A percentile compares a stretch with the other conserved stretches of the same genome.
phyloP scores from a whole-genome alignment of 1,140 invertebrate species.

The Drosophila watanabei region DNA sequence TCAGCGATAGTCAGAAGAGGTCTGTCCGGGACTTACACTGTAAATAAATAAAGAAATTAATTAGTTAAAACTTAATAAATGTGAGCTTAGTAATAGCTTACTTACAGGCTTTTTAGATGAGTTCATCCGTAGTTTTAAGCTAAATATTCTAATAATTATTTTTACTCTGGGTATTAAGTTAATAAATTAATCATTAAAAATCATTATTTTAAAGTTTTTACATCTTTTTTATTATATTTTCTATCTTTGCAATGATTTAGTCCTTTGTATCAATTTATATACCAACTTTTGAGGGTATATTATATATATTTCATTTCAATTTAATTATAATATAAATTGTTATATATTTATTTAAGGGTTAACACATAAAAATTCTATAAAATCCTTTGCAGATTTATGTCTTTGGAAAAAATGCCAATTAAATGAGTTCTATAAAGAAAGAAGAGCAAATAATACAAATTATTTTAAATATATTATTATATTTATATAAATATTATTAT shows the following conservation, averaged over 20 bases:
- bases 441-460: neutral
- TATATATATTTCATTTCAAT: neutral
- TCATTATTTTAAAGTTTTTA: neutral
- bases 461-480: neutral
- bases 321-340: neutral
- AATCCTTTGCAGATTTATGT: neutral
- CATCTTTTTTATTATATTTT: neutral
- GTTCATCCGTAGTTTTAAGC: neutral
- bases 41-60: neutral
- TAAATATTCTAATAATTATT: neutral
- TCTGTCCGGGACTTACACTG: neutral
- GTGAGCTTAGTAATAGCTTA: neutral
- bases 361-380: neutral
- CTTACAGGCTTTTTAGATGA: neutral
- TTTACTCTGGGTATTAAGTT: too few species aligned
- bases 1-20: neutral
- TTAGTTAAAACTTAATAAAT: neutral
- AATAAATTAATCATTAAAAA: too few species aligned
- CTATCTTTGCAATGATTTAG: neutral
- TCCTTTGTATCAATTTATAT: rapidly evolving
- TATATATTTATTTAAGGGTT: neutral
- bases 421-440: neutral
- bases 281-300: neutral
- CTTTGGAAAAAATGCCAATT: neutral
- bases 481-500: neutral